phyloP scores from a whole-genome alignment of 2,888 invertebrate genomes.

The Sacculina carcini region DNA sequence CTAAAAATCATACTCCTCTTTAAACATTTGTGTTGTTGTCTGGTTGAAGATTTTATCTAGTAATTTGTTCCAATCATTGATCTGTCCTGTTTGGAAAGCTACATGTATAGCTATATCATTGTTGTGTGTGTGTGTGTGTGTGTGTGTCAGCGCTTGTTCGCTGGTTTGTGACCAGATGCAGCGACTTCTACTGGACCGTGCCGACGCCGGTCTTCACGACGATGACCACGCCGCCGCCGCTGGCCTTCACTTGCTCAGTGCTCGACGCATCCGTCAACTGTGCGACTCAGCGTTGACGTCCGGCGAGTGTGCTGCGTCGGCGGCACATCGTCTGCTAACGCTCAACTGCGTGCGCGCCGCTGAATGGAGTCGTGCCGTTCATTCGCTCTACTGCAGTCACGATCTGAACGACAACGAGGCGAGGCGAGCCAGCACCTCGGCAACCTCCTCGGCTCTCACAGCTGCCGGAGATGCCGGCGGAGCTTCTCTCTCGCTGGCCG shows the following conservation, averaged over 20 bases:
- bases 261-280: not conserved
- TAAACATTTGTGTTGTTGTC: not conserved
- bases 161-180: not conserved
- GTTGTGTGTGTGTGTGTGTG: not conserved
- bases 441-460: no score
- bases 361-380: constrained; percentile 58
- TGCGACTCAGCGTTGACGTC: not conserved
- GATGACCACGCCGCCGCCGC: no score
- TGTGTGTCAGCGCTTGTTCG: not conserved
- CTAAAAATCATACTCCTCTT: not conserved
- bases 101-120: not conserved
- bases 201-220: no score
- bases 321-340: constrained; percentile 52
- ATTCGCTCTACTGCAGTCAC: constrained; percentile 54
- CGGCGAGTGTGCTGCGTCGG: not conserved
- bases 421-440: no score
- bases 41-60: no score
- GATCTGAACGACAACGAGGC: constrained; percentile 27
- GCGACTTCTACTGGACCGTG: not conserved
- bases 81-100: not conserved
- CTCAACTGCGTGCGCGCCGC: constrained; percentile 61
- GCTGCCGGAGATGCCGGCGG: constrained; percentile 17
- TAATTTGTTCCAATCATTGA: not conserved
- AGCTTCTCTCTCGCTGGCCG: constrained; percentile 68
- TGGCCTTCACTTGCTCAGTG: no score